A percentile compares a stretch with the other conserved stretches of the same genome.
Conservation (phyloP, 2,113 vertebrate genomes). For the Lonchura striata region DNA sequence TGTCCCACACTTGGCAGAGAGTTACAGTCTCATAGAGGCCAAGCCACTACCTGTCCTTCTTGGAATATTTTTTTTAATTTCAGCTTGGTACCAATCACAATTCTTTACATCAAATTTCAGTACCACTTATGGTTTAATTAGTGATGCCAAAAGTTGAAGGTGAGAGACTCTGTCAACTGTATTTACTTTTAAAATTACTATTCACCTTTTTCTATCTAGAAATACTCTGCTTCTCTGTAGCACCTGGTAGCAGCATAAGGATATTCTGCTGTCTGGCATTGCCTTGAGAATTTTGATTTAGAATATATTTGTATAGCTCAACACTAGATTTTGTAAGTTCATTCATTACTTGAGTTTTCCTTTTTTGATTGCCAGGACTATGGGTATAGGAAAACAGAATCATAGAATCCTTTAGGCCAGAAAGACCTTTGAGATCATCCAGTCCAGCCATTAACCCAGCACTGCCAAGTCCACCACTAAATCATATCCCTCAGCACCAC, state of each 20-base stretch:
- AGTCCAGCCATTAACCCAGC: background rate
- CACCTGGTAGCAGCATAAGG: background rate
- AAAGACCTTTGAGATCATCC: background rate
- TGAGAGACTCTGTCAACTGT: background rate
- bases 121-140: background rate
- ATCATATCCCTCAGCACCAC: background rate
- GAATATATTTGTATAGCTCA: background rate
- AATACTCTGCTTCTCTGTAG: background rate
- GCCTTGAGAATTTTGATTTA: background rate
- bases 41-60: background rate
- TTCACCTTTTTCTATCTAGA: background rate
- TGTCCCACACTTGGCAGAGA: background rate
- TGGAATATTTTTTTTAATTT: background rate
- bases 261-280: background rate
- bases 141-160: background rate
- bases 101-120: background rate
- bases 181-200: background rate
- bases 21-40: background rate
- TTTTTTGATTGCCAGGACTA: background rate
- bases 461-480: background rate
- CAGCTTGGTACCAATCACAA: background rate
- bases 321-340: background rate
- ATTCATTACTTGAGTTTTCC: background rate
- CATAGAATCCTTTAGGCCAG: background rate
- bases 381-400: background rate